Conservation (phyloP, 2,888 invertebrate species). For the Melanchra persicariae region DNA sequence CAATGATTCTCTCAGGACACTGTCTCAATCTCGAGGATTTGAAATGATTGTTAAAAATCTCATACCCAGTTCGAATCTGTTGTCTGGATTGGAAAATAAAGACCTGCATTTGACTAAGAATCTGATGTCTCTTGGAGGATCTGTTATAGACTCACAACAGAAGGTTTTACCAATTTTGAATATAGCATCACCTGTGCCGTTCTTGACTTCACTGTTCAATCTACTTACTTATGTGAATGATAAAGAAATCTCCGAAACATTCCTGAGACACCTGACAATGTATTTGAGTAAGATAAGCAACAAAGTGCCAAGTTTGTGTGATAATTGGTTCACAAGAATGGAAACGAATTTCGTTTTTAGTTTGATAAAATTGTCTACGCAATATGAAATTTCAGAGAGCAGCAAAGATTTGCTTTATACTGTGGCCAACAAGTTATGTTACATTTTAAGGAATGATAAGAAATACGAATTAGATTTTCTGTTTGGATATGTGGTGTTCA, state of each 20-base stretch:
- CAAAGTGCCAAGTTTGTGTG: slow-evolving; percentile 82
- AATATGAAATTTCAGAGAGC: slow-evolving; percentile 79
- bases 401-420: slow-evolving; percentile 89
- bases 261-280: slow-evolving; percentile 79
- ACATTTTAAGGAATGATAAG: slow-evolving; percentile 91
- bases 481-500: slow-evolving; percentile 91
- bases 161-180: slow-evolving; percentile 84
- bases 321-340: slow-evolving; percentile 92
- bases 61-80: slow-evolving; percentile 82
- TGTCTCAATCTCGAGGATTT: slow-evolving; percentile 87
- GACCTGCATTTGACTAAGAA: slow-evolving; percentile 81
- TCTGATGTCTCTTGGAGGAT: slow-evolving; percentile 79
- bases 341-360: slow-evolving; percentile 91
- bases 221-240: slow-evolving; percentile 77
- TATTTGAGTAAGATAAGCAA: slow-evolving; percentile 85
- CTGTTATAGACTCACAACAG: slow-evolving; percentile 78
- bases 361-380: slow-evolving; percentile 84
- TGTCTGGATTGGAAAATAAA: slow-evolving; percentile 81
- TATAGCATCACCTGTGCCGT: slow-evolving; percentile 81
- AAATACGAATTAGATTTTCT: slow-evolving; percentile 90
- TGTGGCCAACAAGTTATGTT: slow-evolving; percentile 91
- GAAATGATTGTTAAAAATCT: slow-evolving; percentile 82
- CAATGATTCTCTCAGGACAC: slow-evolving; percentile 75
- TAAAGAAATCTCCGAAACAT: slow-evolving; percentile 79
- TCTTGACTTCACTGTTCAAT: slow-evolving; percentile 83